Evolutionary conservation across 2,113 vertebrate species (phyloP).

Genomic region (Perccottus glenii): DNA sequence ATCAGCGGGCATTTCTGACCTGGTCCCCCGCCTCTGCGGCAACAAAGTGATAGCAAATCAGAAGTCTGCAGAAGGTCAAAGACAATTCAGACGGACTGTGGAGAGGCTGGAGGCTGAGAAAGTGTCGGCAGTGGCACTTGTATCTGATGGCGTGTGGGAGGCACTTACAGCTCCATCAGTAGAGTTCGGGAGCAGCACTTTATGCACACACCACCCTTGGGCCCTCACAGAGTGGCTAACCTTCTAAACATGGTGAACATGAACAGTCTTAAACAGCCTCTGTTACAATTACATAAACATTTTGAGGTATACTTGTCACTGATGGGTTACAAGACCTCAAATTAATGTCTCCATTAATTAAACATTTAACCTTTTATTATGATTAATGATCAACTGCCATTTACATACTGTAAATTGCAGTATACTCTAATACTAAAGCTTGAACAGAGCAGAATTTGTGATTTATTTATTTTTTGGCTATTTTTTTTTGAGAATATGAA

Average conservation of each 20-base stretch:
- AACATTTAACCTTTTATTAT: neutral
- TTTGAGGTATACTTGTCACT: neutral
- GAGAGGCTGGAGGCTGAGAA: constrained; percentile 21
- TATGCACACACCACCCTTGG: constrained; percentile 38
- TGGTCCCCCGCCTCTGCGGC: constrained; percentile 30
- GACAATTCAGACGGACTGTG: constrained; percentile 22
- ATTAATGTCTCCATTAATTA: neutral
- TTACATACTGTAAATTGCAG: no score
- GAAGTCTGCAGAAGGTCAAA: constrained; percentile 55
- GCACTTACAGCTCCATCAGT: constrained; percentile 51
- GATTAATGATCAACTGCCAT: no score
- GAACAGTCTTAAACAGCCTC: neutral
- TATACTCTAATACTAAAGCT: no score
- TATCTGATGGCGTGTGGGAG: constrained; percentile 45
- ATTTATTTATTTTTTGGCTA: no score
- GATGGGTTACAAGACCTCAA: neutral
- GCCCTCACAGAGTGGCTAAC: constrained; percentile 21
- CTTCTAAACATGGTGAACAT: constrained; percentile 22
- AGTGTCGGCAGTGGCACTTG: constrained; percentile 35
- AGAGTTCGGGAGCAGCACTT: constrained; percentile 43
- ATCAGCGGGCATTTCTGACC: constrained; percentile 44
- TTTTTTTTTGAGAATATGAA: no score
- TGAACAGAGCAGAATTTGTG: no score
- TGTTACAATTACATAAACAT: neutral
- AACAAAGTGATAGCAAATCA: constrained; percentile 42